Evolutionary conservation across 2,888 invertebrate species (phyloP).

Genomic region (Camponotus fellah): DNA sequence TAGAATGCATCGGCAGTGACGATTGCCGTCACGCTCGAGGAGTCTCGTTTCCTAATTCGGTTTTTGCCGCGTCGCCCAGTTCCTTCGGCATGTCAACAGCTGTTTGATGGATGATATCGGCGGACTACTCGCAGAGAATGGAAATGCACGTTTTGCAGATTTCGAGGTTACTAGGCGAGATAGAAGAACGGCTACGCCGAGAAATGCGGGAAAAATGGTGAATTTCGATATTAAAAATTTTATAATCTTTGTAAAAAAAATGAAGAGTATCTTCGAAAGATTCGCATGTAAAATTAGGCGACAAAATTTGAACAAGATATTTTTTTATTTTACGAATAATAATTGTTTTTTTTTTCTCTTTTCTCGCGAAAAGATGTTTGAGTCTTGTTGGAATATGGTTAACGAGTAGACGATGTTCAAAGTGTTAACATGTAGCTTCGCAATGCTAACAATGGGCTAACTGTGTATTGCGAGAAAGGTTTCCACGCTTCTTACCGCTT

Average conservation of each 20-base stretch:
- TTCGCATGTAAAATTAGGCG: not conserved
- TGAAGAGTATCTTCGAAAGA: not conserved
- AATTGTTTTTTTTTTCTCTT: not conserved
- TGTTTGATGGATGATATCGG: constrained; percentile 70
- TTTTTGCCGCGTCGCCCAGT: constrained; percentile 68
- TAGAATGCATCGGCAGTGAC: constrained; percentile 19
- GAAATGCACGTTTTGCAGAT: constrained; percentile 51
- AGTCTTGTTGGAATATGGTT: constrained; percentile 54
- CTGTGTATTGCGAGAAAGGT: constrained; percentile 69
- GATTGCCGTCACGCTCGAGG: constrained; percentile 69
- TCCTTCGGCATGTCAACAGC: constrained; percentile 66
- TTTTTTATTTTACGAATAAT: not conserved
- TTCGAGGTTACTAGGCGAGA: constrained; percentile 50
- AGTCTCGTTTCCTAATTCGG: constrained; percentile 69
- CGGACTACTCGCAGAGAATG: constrained; percentile 61
- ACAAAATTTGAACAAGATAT: not conserved
- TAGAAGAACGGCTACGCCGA: not conserved
- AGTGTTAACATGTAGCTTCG: constrained; percentile 69
- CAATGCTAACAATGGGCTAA: constrained; percentile 70
- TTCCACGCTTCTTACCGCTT: constrained; percentile 73
- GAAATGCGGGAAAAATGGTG: not conserved
- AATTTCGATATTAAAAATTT: not conserved
- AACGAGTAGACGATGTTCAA: constrained; percentile 61
- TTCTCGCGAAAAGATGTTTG: constrained; percentile 44
- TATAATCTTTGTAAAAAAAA: not conserved